Evolutionary conservation across 2,113 vertebrate genomes (phyloP).

Genomic region (Nansenia antarctica): DNA sequence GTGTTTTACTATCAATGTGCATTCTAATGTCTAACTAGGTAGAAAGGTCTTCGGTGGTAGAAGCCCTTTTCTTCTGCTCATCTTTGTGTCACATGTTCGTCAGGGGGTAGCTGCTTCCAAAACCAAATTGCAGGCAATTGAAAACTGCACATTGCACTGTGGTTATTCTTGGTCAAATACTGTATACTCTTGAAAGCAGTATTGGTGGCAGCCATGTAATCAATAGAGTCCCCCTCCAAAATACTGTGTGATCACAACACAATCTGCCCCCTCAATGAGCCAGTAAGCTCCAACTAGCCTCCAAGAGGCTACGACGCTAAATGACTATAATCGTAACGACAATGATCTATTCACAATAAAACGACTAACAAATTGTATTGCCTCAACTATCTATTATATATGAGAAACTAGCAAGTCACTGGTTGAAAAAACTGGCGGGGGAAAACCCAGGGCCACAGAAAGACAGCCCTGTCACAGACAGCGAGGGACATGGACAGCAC

Average conservation of each 20-base stretch:
- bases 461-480: background rate
- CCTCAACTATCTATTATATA: too few species aligned
- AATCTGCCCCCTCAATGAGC: background rate
- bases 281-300: background rate
- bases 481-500: slow-evolving; percentile 9
- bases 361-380: too few species aligned
- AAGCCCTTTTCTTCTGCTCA: background rate
- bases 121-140: slow-evolving; percentile 8
- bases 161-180: background rate
- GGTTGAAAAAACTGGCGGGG: too few species aligned
- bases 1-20: background rate
- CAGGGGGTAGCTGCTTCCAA: slow-evolving; percentile 17
- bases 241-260: background rate
- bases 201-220: background rate
- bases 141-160: slow-evolving; percentile 16
- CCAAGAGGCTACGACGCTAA: too few species aligned
- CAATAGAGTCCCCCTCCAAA: background rate
- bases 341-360: too few species aligned
- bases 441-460: background rate
- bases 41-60: background rate
- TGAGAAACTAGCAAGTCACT: background rate
- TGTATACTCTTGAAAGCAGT: background rate
- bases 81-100: slow-evolving; percentile 28
- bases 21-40: too few species aligned
- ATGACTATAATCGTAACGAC: too few species aligned